Conservation (phyloP, 1,140 invertebrate genomes). For the Reticulitermes speratus region DNA sequence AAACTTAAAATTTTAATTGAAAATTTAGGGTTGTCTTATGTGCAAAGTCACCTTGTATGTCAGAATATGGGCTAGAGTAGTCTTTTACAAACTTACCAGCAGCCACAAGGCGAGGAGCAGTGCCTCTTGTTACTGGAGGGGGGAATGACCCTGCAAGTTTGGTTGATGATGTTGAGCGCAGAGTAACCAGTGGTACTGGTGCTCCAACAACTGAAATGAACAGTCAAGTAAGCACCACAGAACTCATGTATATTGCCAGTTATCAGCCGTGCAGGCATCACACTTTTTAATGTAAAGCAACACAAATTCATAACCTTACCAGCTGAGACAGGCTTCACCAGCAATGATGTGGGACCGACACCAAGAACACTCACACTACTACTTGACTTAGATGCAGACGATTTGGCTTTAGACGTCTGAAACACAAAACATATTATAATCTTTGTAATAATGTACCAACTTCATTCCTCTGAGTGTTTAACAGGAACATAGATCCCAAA, state of each 20-base stretch:
- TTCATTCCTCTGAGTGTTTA: background rate
- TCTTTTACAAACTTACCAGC: slow-evolving; percentile 43
- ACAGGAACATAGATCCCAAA: background rate
- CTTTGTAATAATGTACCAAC: background rate
- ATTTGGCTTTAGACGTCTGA: slow-evolving; percentile 29
- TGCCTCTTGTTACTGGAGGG: slow-evolving; percentile 48
- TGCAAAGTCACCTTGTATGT: too few relatives aligned
- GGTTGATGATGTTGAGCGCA: slow-evolving; percentile 45
- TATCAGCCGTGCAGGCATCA: too few relatives aligned
- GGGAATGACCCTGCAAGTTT: slow-evolving; percentile 47
- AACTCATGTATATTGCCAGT: background rate
- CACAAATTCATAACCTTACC: slow-evolving; percentile 3
- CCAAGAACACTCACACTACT: slow-evolving; percentile 10
- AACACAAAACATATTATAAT: slow-evolving; percentile 7
- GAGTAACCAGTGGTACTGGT: slow-evolving; percentile 47
- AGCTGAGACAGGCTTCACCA: slow-evolving; percentile 19
- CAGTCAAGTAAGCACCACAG: background rate
- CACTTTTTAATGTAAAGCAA: too few relatives aligned
- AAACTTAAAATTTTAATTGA: too few relatives aligned
- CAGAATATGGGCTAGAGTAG: too few relatives aligned
- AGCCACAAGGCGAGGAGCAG: slow-evolving; percentile 55
- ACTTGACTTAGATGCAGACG: slow-evolving; percentile 19
- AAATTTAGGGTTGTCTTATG: too few relatives aligned
- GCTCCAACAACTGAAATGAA: slow-evolving; percentile 38
- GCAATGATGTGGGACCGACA: background rate